These are phyloP conservation scores for Pandemis cinnamomeana DNA, from an alignment of 2,888 invertebrate species.

Conservation along the genomic window DNA sequence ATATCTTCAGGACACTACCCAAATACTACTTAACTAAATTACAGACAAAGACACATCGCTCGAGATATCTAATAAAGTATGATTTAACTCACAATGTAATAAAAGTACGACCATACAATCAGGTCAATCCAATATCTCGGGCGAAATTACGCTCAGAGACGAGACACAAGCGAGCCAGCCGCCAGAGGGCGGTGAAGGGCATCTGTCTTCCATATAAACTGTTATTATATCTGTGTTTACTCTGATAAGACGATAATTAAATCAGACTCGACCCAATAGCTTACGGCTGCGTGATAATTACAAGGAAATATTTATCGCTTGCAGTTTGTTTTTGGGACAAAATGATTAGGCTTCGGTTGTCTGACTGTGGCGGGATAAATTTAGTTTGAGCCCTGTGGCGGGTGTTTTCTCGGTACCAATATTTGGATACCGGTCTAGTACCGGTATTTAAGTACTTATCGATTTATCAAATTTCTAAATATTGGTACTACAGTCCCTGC, in stretches of 20 bases:
- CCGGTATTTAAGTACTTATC: too few relatives aligned
- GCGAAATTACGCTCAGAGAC: neutral
- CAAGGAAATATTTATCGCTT: neutral
- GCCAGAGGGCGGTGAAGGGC: neutral
- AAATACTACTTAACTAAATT: neutral
- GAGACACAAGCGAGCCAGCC: neutral
- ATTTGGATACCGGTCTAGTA: too few relatives aligned
- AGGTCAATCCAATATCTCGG: neutral
- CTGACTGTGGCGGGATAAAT: too few relatives aligned
- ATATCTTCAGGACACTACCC: neutral
- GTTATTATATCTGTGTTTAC: neutral
- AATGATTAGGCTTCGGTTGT: too few relatives aligned
- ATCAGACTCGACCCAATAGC: neutral
- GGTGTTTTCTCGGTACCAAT: too few relatives aligned
- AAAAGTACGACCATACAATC: neutral
- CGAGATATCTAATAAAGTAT: neutral
- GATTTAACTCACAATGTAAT: conserved; percentile 3
- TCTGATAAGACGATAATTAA: conserved; percentile 5
- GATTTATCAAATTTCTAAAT: too few relatives aligned
- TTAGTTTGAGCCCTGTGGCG: too few relatives aligned
- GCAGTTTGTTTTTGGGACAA: neutral
- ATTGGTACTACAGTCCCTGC: too few relatives aligned
- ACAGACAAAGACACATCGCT: neutral
- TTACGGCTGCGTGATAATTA: neutral
- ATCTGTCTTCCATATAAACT: neutral